Evolutionary conservation across 2,888 invertebrate species (phyloP).

Genomic region (Atrina japonica): DNA sequence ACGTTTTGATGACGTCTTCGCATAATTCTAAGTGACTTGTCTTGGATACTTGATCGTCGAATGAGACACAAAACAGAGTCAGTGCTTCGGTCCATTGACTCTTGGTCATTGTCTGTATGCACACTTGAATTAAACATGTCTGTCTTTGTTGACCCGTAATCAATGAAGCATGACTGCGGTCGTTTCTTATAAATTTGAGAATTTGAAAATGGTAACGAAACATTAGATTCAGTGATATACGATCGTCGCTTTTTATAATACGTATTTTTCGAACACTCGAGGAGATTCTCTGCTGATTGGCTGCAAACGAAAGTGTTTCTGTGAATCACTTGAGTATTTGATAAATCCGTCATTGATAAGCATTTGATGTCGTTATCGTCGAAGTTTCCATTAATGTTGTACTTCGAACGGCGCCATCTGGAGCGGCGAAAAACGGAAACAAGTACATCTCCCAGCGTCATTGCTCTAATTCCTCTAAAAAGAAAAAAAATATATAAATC

Average conservation of each 20-base stretch:
- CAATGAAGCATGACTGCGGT: constrained; percentile 16
- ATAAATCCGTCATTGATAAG: constrained; percentile 19
- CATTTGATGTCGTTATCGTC: constrained; percentile 3
- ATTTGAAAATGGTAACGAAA: background rate
- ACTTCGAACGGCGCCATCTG: constrained; percentile 17
- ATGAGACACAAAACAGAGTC: constrained; percentile 26
- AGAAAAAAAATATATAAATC: no score
- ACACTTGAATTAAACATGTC: background rate
- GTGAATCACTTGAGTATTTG: background rate
- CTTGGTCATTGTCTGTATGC: constrained; percentile 16
- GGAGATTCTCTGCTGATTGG: constrained; percentile 24
- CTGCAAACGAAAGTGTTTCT: constrained; percentile 24
- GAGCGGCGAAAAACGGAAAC: constrained; percentile 8
- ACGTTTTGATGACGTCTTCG: constrained; percentile 27
- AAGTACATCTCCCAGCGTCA: constrained; percentile 18
- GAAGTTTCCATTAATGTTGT: constrained; percentile 1
- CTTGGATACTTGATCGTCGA: constrained; percentile 31
- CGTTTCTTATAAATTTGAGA: constrained; percentile 6
- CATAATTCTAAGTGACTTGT: constrained; percentile 28
- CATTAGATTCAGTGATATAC: no score
- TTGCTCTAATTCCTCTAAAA: background rate
- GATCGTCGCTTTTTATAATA: no score
- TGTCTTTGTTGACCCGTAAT: constrained; percentile 3
- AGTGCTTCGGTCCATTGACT: constrained; percentile 23
- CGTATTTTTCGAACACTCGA: background rate